A percentile compares a stretch with the other conserved stretches of the same genome.
Conservation (phyloP, 2,113 vertebrate species). For the Thryonomys swinderianus region DNA sequence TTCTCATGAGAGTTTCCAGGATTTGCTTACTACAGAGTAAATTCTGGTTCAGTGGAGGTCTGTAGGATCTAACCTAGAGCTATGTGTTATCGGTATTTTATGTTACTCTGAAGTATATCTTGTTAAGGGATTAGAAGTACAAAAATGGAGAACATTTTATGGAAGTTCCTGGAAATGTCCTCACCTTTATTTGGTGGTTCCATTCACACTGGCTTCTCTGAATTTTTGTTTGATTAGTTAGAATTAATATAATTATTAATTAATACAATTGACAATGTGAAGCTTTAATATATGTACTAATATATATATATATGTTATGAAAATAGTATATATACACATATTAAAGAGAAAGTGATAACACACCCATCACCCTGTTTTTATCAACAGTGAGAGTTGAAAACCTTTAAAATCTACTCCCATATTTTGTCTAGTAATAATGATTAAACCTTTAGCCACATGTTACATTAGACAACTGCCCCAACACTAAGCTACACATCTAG, state of each 20-base stretch:
- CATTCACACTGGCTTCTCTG: not conserved
- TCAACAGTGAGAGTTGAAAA: not conserved
- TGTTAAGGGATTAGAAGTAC: not conserved
- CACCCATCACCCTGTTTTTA: not conserved
- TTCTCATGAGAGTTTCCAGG: not conserved
- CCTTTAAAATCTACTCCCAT: not conserved
- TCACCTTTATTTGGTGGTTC: not conserved
- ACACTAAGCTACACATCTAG: not conserved
- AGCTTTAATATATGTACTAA: not conserved
- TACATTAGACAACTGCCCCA: not conserved
- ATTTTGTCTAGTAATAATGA: not conserved
- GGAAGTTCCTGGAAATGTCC: not conserved
- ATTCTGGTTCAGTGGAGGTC: not conserved
- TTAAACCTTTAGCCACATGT: too few relatives aligned
- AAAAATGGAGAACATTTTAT: not conserved
- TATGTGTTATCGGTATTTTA: not conserved
- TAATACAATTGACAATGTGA: not conserved
- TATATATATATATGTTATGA: not conserved
- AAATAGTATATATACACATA: not conserved
- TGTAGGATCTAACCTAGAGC: not conserved
- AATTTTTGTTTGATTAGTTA: not conserved
- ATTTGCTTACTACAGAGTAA: not conserved
- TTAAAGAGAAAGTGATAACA: not conserved
- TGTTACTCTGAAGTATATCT: slow-evolving; percentile 5
- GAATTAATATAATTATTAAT: not conserved